These are phyloP conservation scores for Ochropacha duplaris DNA, from an alignment of 2,888 invertebrate genomes.

Conservation along the genomic window DNA sequence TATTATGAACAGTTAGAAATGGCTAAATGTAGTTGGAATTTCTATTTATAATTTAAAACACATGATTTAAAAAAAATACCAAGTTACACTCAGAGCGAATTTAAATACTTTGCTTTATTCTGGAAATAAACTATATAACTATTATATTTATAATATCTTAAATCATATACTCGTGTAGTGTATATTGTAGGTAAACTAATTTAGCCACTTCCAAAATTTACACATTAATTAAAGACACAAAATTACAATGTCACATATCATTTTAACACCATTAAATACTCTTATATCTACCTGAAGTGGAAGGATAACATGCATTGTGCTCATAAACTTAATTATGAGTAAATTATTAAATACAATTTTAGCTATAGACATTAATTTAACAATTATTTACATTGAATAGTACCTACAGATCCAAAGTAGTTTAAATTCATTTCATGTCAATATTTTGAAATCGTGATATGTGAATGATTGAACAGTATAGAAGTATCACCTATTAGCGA, in stretches of 20 bases:
- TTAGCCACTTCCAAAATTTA: not conserved
- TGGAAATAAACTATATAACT: too few relatives aligned
- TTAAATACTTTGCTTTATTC: too few relatives aligned
- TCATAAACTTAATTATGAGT: not conserved
- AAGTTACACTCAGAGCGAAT: too few relatives aligned
- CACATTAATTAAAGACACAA: not conserved
- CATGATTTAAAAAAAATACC: too few relatives aligned
- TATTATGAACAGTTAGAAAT: conserved; percentile 28
- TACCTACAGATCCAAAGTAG: conserved; percentile 12
- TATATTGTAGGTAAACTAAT: not conserved
- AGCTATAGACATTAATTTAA: not conserved
- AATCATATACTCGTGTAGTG: too few relatives aligned
- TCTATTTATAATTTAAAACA: too few relatives aligned
- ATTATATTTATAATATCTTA: too few relatives aligned
- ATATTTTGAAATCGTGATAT: not conserved
- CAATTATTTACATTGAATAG: not conserved
- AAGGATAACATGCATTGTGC: conserved; percentile 6
- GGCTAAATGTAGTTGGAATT: too few relatives aligned
- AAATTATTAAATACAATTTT: not conserved
- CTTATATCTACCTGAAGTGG: not conserved
- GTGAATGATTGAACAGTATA: conserved; percentile 1
- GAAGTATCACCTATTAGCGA: not conserved
- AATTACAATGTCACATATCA: not conserved
- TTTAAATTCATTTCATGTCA: not conserved
- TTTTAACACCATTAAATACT: not conserved